Evolutionary conservation across 2,888 invertebrate genomes (phyloP).

Genomic region (Desoria tigrina): DNA sequence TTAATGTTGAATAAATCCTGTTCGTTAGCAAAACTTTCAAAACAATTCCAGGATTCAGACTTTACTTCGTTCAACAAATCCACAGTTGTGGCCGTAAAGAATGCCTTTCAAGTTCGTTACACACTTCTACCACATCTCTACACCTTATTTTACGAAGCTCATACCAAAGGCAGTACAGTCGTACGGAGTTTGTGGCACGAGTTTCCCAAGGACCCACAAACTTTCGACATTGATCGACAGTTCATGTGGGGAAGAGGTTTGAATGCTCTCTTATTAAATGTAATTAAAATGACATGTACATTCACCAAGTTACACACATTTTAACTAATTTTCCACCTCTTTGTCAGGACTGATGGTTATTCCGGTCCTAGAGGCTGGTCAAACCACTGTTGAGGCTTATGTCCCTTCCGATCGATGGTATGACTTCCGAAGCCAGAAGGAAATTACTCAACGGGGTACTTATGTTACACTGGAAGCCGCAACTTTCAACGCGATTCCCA

Average conservation of each 20-base stretch:
- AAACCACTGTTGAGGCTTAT: constrained; percentile 53
- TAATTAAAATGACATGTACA: no score
- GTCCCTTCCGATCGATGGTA: constrained; percentile 55
- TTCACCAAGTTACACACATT: no score
- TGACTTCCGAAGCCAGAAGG: constrained; percentile 54
- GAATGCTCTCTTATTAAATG: no score
- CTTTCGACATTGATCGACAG: constrained; percentile 53
- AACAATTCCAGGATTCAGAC: constrained; percentile 80
- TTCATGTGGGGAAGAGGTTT: constrained; percentile 56
- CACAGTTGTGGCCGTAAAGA: constrained; percentile 67
- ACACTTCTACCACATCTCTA: constrained; percentile 75
- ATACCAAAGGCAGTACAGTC: constrained; percentile 62
- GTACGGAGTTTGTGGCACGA: constrained; percentile 44
- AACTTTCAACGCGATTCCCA: not conserved
- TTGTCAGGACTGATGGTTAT: constrained; percentile 61
- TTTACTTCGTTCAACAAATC: constrained; percentile 72
- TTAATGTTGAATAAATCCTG: no score
- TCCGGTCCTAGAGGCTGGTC: constrained; percentile 66
- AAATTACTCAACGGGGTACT: constrained; percentile 57
- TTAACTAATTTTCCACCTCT: no score
- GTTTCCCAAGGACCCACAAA: constrained; percentile 52
- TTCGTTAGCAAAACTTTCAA: not conserved
- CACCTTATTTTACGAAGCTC: constrained; percentile 73
- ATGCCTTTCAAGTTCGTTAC: constrained; percentile 69
- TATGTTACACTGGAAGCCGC: constrained; percentile 53